A percentile compares a stretch with the other conserved stretches of the same genome.
These are phyloP conservation scores for Clarias laeviceps DNA, from an alignment of 2,797 vertebrate genomes.

Conservation along the genomic window DNA sequence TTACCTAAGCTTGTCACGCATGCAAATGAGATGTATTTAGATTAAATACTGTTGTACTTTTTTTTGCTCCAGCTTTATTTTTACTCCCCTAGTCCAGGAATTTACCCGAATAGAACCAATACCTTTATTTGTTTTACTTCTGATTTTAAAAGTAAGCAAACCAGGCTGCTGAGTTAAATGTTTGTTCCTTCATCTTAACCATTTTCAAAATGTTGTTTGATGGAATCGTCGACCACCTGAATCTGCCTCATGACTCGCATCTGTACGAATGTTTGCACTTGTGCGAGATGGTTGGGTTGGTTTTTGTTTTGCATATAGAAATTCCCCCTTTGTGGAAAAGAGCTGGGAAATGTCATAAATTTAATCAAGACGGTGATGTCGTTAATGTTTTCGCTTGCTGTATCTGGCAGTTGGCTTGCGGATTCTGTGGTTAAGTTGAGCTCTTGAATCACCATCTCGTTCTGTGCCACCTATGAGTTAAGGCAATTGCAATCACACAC, in stretches of 20 bases:
- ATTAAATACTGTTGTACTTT: slow-evolving; percentile 3
- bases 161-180: neutral
- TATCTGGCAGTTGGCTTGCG: slow-evolving; percentile 55
- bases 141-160: slow-evolving; percentile 26
- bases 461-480: slow-evolving; percentile 39
- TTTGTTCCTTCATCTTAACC: slow-evolving; percentile 34
- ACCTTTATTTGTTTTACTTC: slow-evolving; percentile 2
- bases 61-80: neutral
- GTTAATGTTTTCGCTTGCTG: slow-evolving; percentile 18
- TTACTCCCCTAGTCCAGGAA: neutral
- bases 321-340: slow-evolving; percentile 59
- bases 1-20: slow-evolving; percentile 35
- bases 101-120: neutral
- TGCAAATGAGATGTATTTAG: slow-evolving; percentile 35
- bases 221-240: slow-evolving; percentile 50
- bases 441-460: slow-evolving; percentile 46
- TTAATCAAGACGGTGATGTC: slow-evolving; percentile 26
- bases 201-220: slow-evolving; percentile 59
- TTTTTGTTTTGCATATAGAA: slow-evolving; percentile 63
- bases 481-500: slow-evolving; percentile 12
- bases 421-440: slow-evolving; percentile 53
- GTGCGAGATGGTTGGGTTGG: slow-evolving; percentile 55
- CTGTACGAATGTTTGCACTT: slow-evolving; percentile 40
- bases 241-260: slow-evolving; percentile 35
- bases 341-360: slow-evolving; percentile 34